Evolutionary conservation across 2,797 vertebrate species (phyloP).

Genomic region (Manis crassicaudata): DNA sequence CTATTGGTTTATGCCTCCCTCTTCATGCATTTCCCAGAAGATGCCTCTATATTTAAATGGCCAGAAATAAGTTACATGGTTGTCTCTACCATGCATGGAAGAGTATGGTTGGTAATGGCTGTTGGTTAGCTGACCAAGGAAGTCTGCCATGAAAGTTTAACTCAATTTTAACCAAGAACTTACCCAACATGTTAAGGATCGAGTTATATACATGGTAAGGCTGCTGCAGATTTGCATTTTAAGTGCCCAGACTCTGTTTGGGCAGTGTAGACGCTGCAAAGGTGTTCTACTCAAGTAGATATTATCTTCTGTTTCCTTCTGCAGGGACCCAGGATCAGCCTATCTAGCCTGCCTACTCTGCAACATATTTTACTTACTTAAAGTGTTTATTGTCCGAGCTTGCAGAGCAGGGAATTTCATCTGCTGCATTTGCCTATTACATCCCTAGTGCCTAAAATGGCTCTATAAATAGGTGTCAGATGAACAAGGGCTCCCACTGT

Average conservation of each 20-base stretch:
- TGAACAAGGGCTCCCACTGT: accelerated
- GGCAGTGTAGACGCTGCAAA: background rate
- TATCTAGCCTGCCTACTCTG: too few relatives aligned
- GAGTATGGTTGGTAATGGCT: background rate
- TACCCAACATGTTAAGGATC: background rate
- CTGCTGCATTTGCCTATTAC: background rate
- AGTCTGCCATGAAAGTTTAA: background rate
- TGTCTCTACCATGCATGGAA: background rate
- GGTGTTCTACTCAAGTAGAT: background rate
- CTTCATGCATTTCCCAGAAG: background rate
- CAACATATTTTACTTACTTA: background rate
- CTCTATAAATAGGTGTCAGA: background rate
- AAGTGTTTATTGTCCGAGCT: too few relatives aligned
- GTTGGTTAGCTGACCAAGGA: background rate
- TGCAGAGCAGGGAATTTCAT: background rate
- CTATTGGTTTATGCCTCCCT: background rate
- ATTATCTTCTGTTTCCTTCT: too few relatives aligned
- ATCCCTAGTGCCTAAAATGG: accelerated
- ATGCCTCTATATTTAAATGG: background rate
- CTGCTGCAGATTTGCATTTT: accelerated
- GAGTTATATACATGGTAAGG: accelerated
- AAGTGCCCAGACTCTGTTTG: background rate
- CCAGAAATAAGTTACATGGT: background rate
- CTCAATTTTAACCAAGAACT: background rate
- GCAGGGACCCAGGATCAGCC: background rate